phyloP scores from a whole-genome alignment of 2,113 vertebrate species.

The Thunnus maccoyii region DNA sequence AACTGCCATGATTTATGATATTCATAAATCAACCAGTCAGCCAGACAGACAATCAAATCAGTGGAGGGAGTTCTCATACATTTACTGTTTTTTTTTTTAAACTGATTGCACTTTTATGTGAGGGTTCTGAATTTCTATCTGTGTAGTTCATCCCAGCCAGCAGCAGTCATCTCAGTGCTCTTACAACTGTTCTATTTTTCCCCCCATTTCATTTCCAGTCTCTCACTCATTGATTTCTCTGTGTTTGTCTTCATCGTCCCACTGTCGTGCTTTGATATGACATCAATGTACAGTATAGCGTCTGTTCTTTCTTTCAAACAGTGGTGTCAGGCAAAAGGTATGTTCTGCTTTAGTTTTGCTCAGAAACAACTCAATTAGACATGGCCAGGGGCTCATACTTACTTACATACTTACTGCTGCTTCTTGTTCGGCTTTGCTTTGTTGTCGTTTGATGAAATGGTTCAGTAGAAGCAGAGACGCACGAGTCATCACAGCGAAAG shows the following conservation, averaged over 20 bases:
- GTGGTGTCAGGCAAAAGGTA: constrained; percentile 72
- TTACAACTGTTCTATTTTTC: neutral
- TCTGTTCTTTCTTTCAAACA: constrained; percentile 66
- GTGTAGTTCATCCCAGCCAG: neutral
- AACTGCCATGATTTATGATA: constrained; percentile 18
- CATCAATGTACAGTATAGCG: constrained; percentile 53
- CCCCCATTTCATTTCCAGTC: constrained; percentile 50
- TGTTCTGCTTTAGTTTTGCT: constrained; percentile 69
- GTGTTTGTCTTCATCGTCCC: constrained; percentile 53
- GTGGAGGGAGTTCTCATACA: constrained; percentile 5
- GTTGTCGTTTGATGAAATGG: constrained; percentile 70
- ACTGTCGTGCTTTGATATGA: constrained; percentile 61
- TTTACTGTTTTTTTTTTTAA: constrained; percentile 1
- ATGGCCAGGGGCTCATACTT: constrained; percentile 53
- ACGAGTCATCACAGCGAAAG: constrained; percentile 65
- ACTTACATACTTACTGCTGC: constrained; percentile 36
- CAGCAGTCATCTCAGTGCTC: constrained; percentile 16
- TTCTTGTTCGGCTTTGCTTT: constrained; percentile 59
- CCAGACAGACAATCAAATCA: constrained; percentile 9
- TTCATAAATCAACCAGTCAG: constrained; percentile 39
- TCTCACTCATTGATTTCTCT: constrained; percentile 57
- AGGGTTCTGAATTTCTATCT: constrained; percentile 3
- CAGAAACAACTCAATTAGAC: constrained; percentile 70
- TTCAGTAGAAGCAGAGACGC: constrained; percentile 60
- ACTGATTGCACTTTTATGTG: constrained; percentile 17